phyloP scores from a whole-genome alignment of 2,797 vertebrate species.

The Centropyge bicolor region DNA sequence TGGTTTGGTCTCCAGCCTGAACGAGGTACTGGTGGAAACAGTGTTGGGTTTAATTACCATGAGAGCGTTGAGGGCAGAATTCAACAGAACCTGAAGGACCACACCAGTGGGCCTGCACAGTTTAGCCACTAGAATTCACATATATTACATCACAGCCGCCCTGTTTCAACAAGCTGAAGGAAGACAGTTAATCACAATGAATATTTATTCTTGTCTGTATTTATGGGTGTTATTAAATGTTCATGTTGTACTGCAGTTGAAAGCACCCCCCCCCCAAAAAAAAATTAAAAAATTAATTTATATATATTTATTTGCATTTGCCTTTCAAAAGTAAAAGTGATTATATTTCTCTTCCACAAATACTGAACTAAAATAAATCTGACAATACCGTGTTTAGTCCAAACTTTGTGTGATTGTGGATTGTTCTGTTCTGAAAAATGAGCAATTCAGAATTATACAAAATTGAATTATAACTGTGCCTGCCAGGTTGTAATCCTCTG shows the following conservation, averaged over 20 bases:
- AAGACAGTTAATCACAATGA: background rate
- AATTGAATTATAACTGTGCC: background rate
- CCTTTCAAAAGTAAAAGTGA: too few relatives aligned
- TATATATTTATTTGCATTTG: too few relatives aligned
- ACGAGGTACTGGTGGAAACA: background rate
- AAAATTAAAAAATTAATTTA: too few relatives aligned
- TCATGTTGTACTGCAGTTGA: background rate
- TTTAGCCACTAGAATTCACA: background rate
- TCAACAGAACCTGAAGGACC: background rate
- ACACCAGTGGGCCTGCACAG: background rate
- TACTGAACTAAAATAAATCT: background rate
- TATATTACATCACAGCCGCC: background rate
- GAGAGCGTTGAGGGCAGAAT: background rate
- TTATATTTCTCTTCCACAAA: too few relatives aligned
- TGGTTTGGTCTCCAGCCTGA: slow-evolving; percentile 10
- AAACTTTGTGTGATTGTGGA: background rate
- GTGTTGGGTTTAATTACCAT: background rate
- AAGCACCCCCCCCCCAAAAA: too few relatives aligned
- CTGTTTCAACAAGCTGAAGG: background rate
- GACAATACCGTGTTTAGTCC: background rate
- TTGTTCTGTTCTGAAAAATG: background rate
- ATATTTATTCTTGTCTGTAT: too few relatives aligned
- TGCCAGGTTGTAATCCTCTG: background rate
- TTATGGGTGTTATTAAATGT: background rate
- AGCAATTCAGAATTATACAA: background rate